These are phyloP conservation scores for Limosa lapponica DNA, from an alignment of 2,797 vertebrate genomes.

Conservation along the genomic window DNA sequence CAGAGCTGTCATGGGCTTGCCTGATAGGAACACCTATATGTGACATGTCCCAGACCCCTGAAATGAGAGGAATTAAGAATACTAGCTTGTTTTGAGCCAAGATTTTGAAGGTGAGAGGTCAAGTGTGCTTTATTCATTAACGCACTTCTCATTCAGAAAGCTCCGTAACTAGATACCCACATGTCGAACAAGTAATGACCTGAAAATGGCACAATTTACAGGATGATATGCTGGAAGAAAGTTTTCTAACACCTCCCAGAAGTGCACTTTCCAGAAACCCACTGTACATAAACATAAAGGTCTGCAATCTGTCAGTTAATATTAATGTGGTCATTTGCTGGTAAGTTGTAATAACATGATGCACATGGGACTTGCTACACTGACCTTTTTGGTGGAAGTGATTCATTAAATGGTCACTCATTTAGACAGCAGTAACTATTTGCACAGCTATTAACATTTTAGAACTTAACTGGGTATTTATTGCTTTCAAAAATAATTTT, in stretches of 20 bases:
- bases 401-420: conserved; percentile 79
- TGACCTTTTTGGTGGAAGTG: conserved; percentile 73
- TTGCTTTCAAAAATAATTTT: conserved; percentile 61
- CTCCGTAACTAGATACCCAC: neutral
- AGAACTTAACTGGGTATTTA: conserved; percentile 71
- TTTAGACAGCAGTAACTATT: conserved; percentile 73
- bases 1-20: neutral
- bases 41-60: neutral
- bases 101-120: neutral
- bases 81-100: neutral
- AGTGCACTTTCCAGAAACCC: conserved; percentile 71
- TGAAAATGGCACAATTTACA: conserved; percentile 52
- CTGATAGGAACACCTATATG: neutral
- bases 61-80: conserved; percentile 24
- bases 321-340: conserved; percentile 77
- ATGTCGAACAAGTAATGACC: conserved; percentile 42
- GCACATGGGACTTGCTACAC: conserved; percentile 68
- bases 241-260: conserved; percentile 74
- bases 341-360: conserved; percentile 77
- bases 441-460: conserved; percentile 76
- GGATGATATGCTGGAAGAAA: conserved; percentile 57
- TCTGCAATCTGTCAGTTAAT: conserved; percentile 79
- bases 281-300: conserved; percentile 78
- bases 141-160: neutral
- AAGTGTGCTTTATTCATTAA: conserved; percentile 23